These are phyloP conservation scores for Caenorhabditis panamensis DNA, from an alignment of 2,888 invertebrate genomes.

Conservation along the genomic window DNA sequence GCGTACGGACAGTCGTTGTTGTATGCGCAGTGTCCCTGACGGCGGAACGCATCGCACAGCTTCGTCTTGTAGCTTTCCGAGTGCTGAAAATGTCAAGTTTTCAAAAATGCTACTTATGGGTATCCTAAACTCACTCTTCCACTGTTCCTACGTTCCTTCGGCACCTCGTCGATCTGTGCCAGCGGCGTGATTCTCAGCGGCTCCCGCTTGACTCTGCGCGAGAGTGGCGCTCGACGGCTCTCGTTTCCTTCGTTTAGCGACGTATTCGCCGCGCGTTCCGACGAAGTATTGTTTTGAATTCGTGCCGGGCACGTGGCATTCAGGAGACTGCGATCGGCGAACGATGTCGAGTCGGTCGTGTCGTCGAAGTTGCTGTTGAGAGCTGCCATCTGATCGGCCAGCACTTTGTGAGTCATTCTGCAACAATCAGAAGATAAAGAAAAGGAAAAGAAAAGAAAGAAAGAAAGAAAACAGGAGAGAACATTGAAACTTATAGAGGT, in stretches of 20 bases:
- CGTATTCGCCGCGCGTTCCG: background rate
- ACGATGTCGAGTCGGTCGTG: slow-evolving; percentile 24
- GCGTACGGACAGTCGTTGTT: slow-evolving; percentile 68
- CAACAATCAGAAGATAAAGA: background rate
- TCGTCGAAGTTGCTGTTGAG: slow-evolving; percentile 36
- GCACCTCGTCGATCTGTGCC: slow-evolving; percentile 36
- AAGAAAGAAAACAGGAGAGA: background rate
- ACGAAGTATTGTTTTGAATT: slow-evolving; percentile 30
- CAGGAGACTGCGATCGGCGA: slow-evolving; percentile 36
- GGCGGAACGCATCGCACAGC: slow-evolving; percentile 65
- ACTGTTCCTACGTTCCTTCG: slow-evolving; percentile 1
- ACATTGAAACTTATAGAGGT: no score
- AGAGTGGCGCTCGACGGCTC: background rate
- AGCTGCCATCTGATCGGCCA: slow-evolving; percentile 49
- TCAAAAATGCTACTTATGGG: background rate
- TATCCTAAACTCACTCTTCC: background rate
- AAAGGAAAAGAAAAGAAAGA: background rate
- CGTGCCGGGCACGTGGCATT: slow-evolving; percentile 53
- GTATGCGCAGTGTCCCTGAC: slow-evolving; percentile 61
- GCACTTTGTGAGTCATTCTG: slow-evolving; percentile 26
- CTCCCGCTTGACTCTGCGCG: slow-evolving; percentile 25
- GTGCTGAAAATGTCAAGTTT: slow-evolving; percentile 22
- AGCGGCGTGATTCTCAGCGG: slow-evolving; percentile 31
- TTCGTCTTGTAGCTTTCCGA: slow-evolving; percentile 69
- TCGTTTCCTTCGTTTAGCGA: background rate